phyloP scores from a whole-genome alignment of 2,888 invertebrate genomes.

The Magallana nippona region DNA sequence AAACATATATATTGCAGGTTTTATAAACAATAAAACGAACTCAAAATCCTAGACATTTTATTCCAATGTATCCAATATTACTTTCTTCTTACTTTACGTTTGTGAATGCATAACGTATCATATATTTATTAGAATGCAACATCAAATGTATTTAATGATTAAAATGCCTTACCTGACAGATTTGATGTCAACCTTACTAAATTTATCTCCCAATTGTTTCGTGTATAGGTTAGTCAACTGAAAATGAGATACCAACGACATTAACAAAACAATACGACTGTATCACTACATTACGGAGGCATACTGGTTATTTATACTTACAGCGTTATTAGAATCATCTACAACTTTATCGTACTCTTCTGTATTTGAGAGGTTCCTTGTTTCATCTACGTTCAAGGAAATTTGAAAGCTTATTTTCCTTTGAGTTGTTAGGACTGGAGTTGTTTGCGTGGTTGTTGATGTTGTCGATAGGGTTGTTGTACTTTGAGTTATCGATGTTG shows the following conservation, averaged over 20 bases:
- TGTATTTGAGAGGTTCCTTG: background rate
- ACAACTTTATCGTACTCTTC: background rate
- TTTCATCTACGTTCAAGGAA: background rate
- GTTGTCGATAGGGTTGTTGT: background rate
- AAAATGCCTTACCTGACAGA: background rate
- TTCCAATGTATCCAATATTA: too few species aligned
- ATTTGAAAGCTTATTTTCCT: slow-evolving; percentile 6
- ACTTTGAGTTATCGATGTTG: background rate
- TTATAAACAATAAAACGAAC: too few species aligned
- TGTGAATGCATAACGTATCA: too few species aligned
- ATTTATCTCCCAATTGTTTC: background rate
- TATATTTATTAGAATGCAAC: too few species aligned
- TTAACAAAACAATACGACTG: background rate
- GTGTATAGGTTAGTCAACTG: background rate
- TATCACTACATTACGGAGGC: background rate
- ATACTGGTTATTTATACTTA: background rate
- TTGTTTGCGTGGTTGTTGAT: background rate
- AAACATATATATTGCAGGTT: too few species aligned
- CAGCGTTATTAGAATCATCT: background rate
- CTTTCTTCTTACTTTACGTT: too few species aligned
- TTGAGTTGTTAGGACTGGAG: background rate
- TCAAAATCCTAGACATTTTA: too few species aligned
- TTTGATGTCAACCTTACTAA: background rate
- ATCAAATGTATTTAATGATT: too few species aligned
- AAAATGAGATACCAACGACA: background rate